Evolutionary conservation across 2,888 invertebrate species (phyloP).

Genomic region (Idaea straminata): DNA sequence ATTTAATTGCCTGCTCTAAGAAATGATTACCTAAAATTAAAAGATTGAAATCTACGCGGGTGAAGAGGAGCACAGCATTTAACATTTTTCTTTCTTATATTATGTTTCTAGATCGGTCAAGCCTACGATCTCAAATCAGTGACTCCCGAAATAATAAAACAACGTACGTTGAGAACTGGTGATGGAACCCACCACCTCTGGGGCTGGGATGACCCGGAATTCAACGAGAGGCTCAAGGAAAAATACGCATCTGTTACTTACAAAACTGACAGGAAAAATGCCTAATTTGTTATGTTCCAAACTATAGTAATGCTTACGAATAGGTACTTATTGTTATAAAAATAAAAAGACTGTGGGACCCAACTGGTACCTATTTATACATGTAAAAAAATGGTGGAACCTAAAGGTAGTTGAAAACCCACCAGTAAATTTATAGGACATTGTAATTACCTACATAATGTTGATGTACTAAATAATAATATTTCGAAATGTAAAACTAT

Average conservation of each 20-base stretch:
- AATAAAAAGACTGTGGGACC: too few species aligned
- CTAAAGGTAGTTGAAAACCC: too few species aligned
- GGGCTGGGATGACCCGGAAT: slow-evolving; percentile 86
- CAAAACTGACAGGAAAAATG: slow-evolving; percentile 41
- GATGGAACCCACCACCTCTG: slow-evolving; percentile 84
- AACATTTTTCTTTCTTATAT: slow-evolving; percentile 7
- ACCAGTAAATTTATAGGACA: too few species aligned
- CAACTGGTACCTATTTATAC: too few species aligned
- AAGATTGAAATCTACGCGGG: too few species aligned
- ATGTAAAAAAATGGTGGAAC: too few species aligned
- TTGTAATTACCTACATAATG: too few species aligned
- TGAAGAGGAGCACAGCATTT: too few species aligned
- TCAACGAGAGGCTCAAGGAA: slow-evolving; percentile 68
- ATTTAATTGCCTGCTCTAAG: too few species aligned
- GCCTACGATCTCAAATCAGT: slow-evolving; percentile 89
- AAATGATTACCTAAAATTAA: too few species aligned
- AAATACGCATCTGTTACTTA: slow-evolving; percentile 53
- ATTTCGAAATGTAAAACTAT: too few species aligned
- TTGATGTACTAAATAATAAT: too few species aligned
- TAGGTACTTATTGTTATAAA: slow-evolving; percentile 5
- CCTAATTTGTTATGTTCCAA: slow-evolving; percentile 57
- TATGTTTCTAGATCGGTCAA: slow-evolving; percentile 81
- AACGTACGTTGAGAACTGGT: slow-evolving; percentile 82
- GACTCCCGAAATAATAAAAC: slow-evolving; percentile 81
- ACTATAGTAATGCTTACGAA: slow-evolving; percentile 34